Base-by-base conservation (phyloP, 30 jellyfish, hydroid and myxozoan species). In the Cassiopea xamachana region DNA sequence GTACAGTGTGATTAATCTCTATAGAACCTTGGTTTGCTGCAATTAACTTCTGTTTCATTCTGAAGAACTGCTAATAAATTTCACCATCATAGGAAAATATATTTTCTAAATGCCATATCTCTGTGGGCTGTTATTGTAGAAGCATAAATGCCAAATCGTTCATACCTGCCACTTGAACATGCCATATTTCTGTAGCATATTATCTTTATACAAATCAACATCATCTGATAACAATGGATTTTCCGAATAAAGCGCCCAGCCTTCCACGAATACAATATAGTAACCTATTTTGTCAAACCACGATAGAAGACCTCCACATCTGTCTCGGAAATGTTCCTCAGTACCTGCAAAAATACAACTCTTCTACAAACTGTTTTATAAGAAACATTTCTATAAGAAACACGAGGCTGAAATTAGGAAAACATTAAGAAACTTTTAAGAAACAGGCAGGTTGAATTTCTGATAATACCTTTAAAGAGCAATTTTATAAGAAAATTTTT, bases 81-180 rank as follows among this genome's bases (percentile, higher is more conserved):
- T 27, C 39, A 27, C 39, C 39, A 27, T 27, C 39, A 27, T 27
- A 27, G 39, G 39, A 27, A 27, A 27, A 27, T 27, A 27, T 27
- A 27, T 27, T 27, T 27, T 27, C 39, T 27, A 27, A 27, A 27
- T 27, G 39, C 39, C 39, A 27, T 27, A 27, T 27, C 39, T 27
- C 39, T 27, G 39, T 27, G 39, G 39, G 39, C 39, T 27, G 39
- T 27, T 27, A 27, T 27, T 27, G 39, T 27, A 27, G 39, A 27
- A 70, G 19, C 2, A 46, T 83, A 16, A 44, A 47, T 16, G 47
- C 74, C 49, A 39, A 1, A 50, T 43, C 51, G 2, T 15, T 46
- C 75, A 17, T 82, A 95, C 99, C 98, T 95, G 99, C 99, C 99
- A 95, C 70, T 95, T 95, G 13, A n/a, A 75, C 99, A 95, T 95